phyloP scores from a whole-genome alignment of 2,888 invertebrate species.

The Andrena flavipes region DNA sequence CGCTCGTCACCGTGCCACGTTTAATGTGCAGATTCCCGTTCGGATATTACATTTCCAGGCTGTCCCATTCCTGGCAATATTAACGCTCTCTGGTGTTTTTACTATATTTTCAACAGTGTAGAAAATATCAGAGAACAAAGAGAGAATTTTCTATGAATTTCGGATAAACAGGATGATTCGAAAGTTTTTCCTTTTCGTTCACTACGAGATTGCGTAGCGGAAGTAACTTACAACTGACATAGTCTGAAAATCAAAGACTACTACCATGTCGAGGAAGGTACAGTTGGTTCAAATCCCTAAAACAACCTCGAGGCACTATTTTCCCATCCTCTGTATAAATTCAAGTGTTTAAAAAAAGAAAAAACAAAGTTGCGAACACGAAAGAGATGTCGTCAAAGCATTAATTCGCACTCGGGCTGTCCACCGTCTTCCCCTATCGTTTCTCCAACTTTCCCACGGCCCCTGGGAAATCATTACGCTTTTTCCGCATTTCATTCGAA shows the following conservation, averaged over 20 bases:
- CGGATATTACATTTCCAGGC: not conserved
- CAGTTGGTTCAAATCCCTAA: not conserved
- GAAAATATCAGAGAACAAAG: no score
- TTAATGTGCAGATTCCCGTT: not conserved
- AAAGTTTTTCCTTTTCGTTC: no score
- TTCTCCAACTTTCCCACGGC: slow-evolving; percentile 3
- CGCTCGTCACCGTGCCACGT: not conserved
- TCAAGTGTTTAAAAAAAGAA: not conserved
- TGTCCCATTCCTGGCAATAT: not conserved
- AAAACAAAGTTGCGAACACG: not conserved
- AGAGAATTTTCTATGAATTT: not conserved
- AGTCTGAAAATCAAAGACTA: no score
- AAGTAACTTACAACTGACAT: no score
- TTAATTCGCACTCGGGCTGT: not conserved
- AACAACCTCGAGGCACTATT: not conserved
- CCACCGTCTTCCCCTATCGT: not conserved
- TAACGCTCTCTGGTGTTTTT: not conserved
- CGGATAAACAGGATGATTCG: no score
- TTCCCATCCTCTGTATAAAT: not conserved
- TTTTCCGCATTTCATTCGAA: slow-evolving; percentile 17
- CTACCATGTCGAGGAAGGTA: no score
- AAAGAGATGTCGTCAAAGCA: not conserved
- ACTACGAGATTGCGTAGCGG: no score
- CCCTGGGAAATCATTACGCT: slow-evolving; percentile 16
- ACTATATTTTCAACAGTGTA: no score